Percentiles rank a stretch among this genome's conserved stretches.
These are phyloP conservation scores for Tanypteryx hageni DNA, from an alignment of 2,888 invertebrate genomes.

Conservation along the genomic window DNA sequence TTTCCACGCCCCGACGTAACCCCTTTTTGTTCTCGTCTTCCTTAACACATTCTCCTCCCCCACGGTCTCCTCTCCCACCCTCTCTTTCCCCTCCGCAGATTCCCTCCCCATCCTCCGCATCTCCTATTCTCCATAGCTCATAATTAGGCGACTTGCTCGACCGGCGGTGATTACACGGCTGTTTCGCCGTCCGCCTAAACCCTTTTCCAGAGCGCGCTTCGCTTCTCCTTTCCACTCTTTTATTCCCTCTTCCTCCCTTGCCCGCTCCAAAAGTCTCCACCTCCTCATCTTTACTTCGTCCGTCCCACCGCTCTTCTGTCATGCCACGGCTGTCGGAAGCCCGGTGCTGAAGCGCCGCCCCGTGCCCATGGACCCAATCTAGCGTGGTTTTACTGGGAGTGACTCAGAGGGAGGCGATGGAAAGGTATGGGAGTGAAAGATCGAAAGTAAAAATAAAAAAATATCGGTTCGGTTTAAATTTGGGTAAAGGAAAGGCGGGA, in stretches of 20 bases:
- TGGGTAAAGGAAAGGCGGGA: constrained; percentile 34
- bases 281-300: not conserved
- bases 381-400: constrained; percentile 4
- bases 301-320: constrained; percentile 34
- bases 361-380: not conserved
- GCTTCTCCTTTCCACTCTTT: not conserved
- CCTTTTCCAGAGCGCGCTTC: too few species aligned
- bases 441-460: not conserved
- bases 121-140: constrained; percentile 53
- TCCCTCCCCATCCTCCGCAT: not conserved
- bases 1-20: constrained; percentile 32
- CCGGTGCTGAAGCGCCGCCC: constrained; percentile 35
- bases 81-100: not conserved
- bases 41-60: not conserved
- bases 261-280: constrained; percentile 30
- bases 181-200: not conserved
- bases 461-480: not conserved
- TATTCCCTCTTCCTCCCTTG: not conserved
- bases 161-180: constrained; percentile 60
- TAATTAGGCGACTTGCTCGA: constrained; percentile 61
- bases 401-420: constrained; percentile 32
- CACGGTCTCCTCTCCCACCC: not conserved
- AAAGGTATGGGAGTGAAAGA: not conserved
- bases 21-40: not conserved
- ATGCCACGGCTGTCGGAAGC: constrained; percentile 48